Base-by-base conservation (phyloP, 2,113 vertebrate genomes). In the Corydoras maculifer region DNA sequence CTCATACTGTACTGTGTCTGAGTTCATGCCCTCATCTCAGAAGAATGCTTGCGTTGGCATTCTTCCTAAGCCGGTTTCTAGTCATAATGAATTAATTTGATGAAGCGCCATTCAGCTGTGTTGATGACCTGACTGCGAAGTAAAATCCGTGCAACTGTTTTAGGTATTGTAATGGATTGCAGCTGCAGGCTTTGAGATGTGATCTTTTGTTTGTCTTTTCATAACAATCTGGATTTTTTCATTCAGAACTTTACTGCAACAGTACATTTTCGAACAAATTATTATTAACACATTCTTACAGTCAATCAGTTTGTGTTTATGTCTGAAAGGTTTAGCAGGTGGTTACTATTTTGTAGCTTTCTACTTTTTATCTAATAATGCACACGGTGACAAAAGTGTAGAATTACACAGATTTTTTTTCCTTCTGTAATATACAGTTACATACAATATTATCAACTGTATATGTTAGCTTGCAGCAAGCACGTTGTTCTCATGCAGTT, bases 41-140 rank as follows among this genome's bases (percentile, higher is more conserved):
- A 84, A 77, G 75, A 82, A 86, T 83, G 82, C 78, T 78, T 79
- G 75, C 58, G 58, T 77, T 80, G 76, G 75, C 69, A 76, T 78
- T 84, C 73, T 77, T 78, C 77, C 68, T 76, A 80, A 83, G 86
- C 85, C 83, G 84, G 82, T 84, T 79, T 82, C 79, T 82, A 80
- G 55, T 83, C 59, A 50, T 76, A 76, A 76, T 77, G 67, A 62
- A 53, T 67, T 73, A 78, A 81, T 80, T 71, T 77, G 79, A 78
- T 79, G 57, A 78, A 58, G 68, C 81, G 75, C 81, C 50, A 57
- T 48, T 68, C 58, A 74, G 65, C 58, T 68, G 50, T 62, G 65
- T 25, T 54, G 58, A 68, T 68, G 18, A 25, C 18, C 18, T 25
- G 18, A 25, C 18, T 25, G 18, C 18, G 18, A 25, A 25, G 18